Conservation (phyloP, 2,113 vertebrate genomes). For the Saguinus midas region DNA sequence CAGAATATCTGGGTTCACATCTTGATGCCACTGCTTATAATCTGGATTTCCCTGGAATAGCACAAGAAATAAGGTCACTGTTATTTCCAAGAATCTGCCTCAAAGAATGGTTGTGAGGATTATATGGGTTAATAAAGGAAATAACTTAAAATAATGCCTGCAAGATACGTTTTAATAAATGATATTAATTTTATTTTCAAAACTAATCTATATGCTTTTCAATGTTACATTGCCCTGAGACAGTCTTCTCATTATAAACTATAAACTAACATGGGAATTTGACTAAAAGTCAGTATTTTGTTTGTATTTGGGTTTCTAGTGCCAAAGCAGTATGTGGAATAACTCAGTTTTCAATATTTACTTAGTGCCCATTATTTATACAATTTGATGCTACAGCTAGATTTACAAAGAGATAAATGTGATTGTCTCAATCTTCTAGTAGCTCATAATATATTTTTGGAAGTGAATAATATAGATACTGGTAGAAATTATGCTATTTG, state of each 20-base stretch:
- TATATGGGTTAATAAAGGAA: neutral
- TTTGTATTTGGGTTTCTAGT: neutral
- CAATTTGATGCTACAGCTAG: neutral
- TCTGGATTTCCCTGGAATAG: neutral
- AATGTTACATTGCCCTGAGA: neutral
- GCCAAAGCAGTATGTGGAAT: neutral
- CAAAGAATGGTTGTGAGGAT: neutral
- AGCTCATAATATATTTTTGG: neutral
- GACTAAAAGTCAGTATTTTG: neutral
- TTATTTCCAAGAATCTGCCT: neutral
- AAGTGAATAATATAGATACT: neutral
- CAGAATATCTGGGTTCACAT: neutral
- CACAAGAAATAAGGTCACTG: neutral
- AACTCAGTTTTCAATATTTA: neutral
- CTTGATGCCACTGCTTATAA: neutral
- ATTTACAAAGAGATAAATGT: neutral
- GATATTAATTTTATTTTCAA: neutral
- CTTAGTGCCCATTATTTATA: neutral
- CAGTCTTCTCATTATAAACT: neutral
- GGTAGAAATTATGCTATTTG: neutral
- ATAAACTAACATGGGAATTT: neutral
- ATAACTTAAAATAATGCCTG: neutral
- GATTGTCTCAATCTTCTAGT: neutral
- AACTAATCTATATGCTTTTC: neutral
- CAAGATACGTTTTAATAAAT: neutral